phyloP scores from a whole-genome alignment of 2,113 vertebrate species.

The Marmota monax region DNA sequence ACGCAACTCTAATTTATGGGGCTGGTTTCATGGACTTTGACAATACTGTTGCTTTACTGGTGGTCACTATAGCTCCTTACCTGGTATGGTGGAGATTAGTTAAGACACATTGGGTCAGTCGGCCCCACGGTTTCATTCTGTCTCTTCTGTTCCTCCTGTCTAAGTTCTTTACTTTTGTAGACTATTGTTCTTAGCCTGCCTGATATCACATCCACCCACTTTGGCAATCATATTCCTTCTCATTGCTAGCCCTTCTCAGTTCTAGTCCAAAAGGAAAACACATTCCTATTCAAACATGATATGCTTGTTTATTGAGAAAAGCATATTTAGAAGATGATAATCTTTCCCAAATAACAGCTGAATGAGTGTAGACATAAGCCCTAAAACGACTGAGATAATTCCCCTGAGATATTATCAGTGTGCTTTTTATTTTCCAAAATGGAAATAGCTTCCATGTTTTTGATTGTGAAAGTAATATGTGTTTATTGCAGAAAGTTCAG shows the following conservation, averaged over 20 bases:
- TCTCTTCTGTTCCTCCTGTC: not conserved
- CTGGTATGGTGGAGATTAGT: fast-evolving
- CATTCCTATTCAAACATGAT: not conserved
- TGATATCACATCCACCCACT: too few relatives aligned
- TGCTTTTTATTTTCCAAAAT: not conserved
- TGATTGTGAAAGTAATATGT: not conserved
- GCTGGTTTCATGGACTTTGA: not conserved
- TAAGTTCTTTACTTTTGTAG: too few relatives aligned
- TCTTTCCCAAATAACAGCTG: not conserved
- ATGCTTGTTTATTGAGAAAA: not conserved
- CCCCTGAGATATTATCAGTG: not conserved
- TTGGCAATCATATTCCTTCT: not conserved
- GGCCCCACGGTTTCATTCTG: not conserved
- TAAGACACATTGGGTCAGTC: not conserved
- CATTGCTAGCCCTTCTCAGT: not conserved
- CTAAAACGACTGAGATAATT: not conserved
- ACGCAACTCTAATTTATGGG: fast-evolving
- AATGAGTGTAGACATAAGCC: not conserved
- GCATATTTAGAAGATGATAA: not conserved
- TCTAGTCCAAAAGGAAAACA: not conserved
- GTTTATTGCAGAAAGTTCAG: not conserved
- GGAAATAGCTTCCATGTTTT: not conserved
- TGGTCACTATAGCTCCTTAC: fast-evolving
- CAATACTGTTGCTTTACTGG: not conserved
- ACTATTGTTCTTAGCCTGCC: not conserved